phyloP scores from a whole-genome alignment of 2,797 vertebrate species.

The Anguilla anguilla region DNA sequence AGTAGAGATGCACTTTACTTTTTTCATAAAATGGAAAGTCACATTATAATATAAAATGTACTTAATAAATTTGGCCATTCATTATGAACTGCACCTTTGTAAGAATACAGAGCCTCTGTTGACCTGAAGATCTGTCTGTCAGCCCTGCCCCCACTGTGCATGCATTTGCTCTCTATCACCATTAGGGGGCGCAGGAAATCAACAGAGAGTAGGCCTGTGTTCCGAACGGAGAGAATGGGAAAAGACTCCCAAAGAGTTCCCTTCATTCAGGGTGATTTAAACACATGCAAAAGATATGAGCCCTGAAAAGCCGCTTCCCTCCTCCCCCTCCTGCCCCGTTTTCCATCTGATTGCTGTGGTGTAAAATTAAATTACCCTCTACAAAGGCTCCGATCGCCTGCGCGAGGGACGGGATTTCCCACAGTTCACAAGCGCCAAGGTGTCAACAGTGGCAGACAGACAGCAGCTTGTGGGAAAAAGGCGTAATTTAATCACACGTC shows the following conservation, averaged over 20 bases:
- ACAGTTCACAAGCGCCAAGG: conserved; percentile 59
- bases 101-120: too few relatives aligned
- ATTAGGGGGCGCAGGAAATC: conserved; percentile 43
- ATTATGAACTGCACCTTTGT: too few relatives aligned
- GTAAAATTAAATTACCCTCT: conserved; percentile 80
- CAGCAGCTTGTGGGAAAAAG: conserved; percentile 63
- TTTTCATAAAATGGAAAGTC: background rate
- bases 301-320: conserved; percentile 67
- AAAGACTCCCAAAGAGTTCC: conserved; percentile 21
- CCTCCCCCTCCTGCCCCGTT: conserved; percentile 43
- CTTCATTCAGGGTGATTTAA: conserved; percentile 60
- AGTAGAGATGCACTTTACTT: background rate
- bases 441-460: conserved; percentile 53
- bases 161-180: conserved; percentile 28
- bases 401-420: conserved; percentile 69
- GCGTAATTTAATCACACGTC: conserved; percentile 63
- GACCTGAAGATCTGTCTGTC: too few relatives aligned
- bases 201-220: background rate
- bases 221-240: conserved; percentile 26
- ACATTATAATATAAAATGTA: background rate
- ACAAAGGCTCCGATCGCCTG: conserved; percentile 65
- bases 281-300: conserved; percentile 69
- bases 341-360: conserved; percentile 70
- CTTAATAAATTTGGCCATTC: background rate
- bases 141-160: background rate